These are phyloP conservation scores for Caenorhabditis inopinata DNA, from an alignment of 1,140 invertebrate species.

Conservation along the genomic window DNA sequence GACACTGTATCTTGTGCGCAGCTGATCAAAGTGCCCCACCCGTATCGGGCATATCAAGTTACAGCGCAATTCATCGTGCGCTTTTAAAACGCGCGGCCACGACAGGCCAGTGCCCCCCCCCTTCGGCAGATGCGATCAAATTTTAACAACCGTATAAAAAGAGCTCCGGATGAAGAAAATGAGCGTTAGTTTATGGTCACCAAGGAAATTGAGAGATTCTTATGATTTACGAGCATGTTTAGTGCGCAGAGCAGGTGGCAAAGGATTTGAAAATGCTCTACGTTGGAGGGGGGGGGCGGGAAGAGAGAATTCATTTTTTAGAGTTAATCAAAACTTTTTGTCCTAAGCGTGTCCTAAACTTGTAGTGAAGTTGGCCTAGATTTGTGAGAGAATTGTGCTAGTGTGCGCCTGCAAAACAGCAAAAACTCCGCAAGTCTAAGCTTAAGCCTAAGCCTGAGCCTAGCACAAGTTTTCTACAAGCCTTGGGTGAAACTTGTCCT, in stretches of 20 bases:
- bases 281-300: too few relatives aligned
- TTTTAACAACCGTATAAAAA: not conserved
- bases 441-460: too few relatives aligned
- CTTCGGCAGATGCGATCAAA: not conserved
- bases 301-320: too few relatives aligned
- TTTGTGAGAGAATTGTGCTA: too few relatives aligned
- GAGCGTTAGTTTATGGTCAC: not conserved
- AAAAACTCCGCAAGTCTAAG: too few relatives aligned
- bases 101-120: not conserved
- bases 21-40: not conserved
- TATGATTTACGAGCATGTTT: not conserved
- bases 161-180: slow-evolving; percentile 10
- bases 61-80: not conserved
- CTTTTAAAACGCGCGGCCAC: too few relatives aligned
- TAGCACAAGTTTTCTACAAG: too few relatives aligned
- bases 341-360: too few relatives aligned
- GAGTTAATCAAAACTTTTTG: too few relatives aligned
- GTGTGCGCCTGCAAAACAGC: too few relatives aligned
- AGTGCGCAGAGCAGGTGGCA: not conserved
- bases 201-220: slow-evolving; percentile 12
- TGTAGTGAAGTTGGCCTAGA: too few relatives aligned
- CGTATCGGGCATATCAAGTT: slow-evolving; percentile 2
- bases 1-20: slow-evolving; percentile 9
- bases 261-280: not conserved
- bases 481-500: too few relatives aligned